Evolutionary conservation across 2,113 vertebrate species (phyloP).

Genomic region (Nothoprocta perdicaria): DNA sequence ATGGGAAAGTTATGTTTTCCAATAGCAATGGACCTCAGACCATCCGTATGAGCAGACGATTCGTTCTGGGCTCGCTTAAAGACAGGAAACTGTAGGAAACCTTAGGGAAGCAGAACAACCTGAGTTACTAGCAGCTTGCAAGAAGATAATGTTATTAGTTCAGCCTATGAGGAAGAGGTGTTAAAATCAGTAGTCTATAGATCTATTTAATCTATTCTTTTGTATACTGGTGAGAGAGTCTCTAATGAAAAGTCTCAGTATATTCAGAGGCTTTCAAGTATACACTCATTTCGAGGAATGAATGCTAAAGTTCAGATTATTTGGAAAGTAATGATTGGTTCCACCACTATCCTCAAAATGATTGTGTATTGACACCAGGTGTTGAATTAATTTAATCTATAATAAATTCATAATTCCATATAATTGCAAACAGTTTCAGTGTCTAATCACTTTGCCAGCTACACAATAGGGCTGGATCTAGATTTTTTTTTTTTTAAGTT

Average conservation of each 20-base stretch:
- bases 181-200: not conserved
- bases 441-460: not conserved
- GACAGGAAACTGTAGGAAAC: not conserved
- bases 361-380: not conserved
- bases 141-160: not conserved
- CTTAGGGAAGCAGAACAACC: not conserved
- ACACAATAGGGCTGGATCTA: not conserved
- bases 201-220: not conserved
- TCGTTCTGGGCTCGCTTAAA: too few species aligned
- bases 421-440: not conserved
- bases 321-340: not conserved
- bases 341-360: not conserved
- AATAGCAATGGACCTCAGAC: not conserved
- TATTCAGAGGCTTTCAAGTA: not conserved
- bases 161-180: not conserved
- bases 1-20: not conserved
- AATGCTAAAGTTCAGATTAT: not conserved
- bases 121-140: not conserved
- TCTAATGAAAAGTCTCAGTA: not conserved
- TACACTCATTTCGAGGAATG: not conserved
- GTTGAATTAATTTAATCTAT: not conserved
- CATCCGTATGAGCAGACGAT: not conserved
- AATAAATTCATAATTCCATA: not conserved
- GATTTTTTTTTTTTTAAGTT: not conserved
- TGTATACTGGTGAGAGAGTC: not conserved